Evolutionary conservation across 2,797 vertebrate genomes (phyloP), one percentile per base, ranked within the genome.

Genomic region (Myotis pilosus): DNA sequence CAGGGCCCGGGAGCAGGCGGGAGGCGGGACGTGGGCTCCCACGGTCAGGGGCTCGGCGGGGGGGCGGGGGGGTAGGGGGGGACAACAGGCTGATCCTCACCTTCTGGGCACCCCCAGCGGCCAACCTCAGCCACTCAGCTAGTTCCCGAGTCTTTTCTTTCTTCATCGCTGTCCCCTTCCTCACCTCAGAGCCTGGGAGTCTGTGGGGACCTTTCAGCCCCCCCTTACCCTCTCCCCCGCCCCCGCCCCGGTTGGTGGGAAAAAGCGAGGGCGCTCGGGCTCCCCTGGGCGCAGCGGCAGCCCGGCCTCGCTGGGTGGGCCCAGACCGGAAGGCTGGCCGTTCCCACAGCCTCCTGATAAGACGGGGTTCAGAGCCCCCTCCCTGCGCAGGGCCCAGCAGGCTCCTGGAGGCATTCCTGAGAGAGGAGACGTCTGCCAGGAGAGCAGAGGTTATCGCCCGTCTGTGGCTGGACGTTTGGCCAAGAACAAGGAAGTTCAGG

Each of bases 391-490:
- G 44, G 38, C 62, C 69, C 28, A 1, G 64, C 5, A 15, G 41
- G 47, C 38, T 2, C 9, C 0, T 6, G 0, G 51, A 84, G 38
- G 53, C 41, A 4, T 53, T 93, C 64, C 60, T 11, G 47, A 64
- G 64, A 6, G 30, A 53, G 23, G 0, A 79, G 94, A 49, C 20
- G 20, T 28, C 79, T 44, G 62, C 80, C 78, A 2, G 33, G 49
- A 47, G 0, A 78, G 81, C 51, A 66, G 47, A 22, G 78, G 79
- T 81, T 36, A 51, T 80, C 87, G 49, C 62, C 93, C 11, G 57
- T n/a, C 69, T 33, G 74, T 25, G 60, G 82, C 84, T 78, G 49
- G 69, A 80, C 16, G 75, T 95, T 60, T 85, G 82, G 87, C 94
- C 66, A 92, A 22, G 0, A 5, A 20, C 23, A n/a, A 16, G 82